Conservation (phyloP, 2,113 vertebrate genomes). For the Lonchura striata region DNA sequence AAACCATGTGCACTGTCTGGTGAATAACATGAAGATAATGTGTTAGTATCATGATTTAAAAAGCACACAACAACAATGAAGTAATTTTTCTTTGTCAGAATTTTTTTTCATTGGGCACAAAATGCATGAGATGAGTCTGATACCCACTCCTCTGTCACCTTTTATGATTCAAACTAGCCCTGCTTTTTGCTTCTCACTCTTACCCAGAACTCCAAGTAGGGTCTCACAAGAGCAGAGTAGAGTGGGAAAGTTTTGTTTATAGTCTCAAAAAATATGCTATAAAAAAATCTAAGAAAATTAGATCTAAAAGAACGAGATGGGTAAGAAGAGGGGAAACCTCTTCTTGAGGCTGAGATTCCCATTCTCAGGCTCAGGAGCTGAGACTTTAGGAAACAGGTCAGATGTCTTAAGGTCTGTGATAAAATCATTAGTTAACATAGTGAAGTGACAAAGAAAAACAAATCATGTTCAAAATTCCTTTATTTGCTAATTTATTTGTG, state of each 20-base stretch:
- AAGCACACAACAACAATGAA: background rate
- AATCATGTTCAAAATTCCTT: background rate
- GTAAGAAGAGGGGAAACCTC: background rate
- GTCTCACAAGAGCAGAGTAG: background rate
- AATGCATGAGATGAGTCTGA: background rate
- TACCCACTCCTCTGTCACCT: background rate
- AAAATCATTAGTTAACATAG: background rate
- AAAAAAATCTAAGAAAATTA: background rate
- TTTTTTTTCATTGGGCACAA: accelerated
- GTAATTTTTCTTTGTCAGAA: background rate
- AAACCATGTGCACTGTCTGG: background rate
- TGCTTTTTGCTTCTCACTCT: background rate
- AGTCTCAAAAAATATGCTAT: background rate
- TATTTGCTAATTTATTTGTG: background rate
- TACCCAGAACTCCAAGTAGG: background rate
- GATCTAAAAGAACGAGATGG: background rate
- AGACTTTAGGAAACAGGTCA: background rate
- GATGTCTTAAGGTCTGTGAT: background rate
- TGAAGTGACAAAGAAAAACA: background rate
- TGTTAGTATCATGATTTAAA: background rate
- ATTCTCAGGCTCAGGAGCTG: background rate
- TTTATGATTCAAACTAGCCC: background rate
- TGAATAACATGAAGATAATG: background rate
- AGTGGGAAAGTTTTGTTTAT: background rate
- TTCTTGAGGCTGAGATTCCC: background rate